Evolutionary conservation across 2,888 invertebrate species (phyloP), one percentile per base, ranked within the genome.

Genomic region (Drosophila greeni): DNA sequence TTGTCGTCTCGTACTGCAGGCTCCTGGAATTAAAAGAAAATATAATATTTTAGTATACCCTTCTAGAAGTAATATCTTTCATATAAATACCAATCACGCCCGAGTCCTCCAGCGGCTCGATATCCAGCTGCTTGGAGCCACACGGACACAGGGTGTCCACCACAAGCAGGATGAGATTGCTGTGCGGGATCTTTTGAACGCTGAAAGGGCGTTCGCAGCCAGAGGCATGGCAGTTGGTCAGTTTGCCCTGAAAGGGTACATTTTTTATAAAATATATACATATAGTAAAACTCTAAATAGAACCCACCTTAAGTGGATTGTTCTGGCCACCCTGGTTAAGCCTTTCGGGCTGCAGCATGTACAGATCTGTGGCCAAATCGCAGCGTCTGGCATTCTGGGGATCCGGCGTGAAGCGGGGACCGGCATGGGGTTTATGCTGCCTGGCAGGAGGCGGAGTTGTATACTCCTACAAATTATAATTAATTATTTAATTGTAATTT

Each of bases 121-220:
- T 95, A 88, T 95, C 95, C 73, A 96, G 90, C 85, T 95, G 94
- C 88, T 95, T 95, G 85, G 94, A 94, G 73, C 95, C 95, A 89
- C 96, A 96, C 51, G 95, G 95, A 87, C 95, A 96, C 76, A 95
- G 89, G 23, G 95, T 95, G 88, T 97, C 96, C 80, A 96, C 96
- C 72, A 96, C 96, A 71, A 97, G 90, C 72, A 97, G 90, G 82
- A 97, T 95, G 80, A 97, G 90, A 90, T 97, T 97, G 86, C 96
- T 96, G 88, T 95, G 94, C 49, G 94, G 95, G 84, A 97, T 95
- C 90, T 95, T 95, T 87, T 96, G 96, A 58, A 96, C 96, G 90
- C 96, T 96, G 90, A 96, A 96, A 26, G 96, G 96, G 85, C 96
- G 94, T 88, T 96, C 95, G 86, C 96, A 96, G 68, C 95, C 95